Percentiles rank a stretch among this genome's conserved stretches.
These are phyloP conservation scores for Drosophila bunnanda DNA, from an alignment of 2,888 invertebrate genomes.

Conservation along the genomic window DNA sequence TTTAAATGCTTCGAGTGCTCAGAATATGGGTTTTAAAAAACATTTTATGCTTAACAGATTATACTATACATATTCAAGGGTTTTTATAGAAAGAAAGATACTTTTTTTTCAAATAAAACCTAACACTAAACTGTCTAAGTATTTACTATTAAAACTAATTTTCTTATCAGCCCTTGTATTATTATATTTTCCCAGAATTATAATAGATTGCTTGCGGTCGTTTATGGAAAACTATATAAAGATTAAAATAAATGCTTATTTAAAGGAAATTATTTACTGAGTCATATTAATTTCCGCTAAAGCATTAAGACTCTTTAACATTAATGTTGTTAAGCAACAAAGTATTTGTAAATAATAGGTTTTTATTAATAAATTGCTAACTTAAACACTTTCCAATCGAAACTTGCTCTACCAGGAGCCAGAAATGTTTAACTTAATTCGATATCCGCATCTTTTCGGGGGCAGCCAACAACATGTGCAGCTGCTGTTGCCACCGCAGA, in stretches of 20 bases:
- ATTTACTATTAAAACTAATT: neutral
- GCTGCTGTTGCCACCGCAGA: slow-evolving; percentile 17
- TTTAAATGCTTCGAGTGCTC: neutral
- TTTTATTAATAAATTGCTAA: neutral
- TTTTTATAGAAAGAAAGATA: neutral
- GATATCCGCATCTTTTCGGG: slow-evolving; percentile 22
- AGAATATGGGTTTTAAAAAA: neutral
- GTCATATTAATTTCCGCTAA: neutral
- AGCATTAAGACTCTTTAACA: too few species aligned
- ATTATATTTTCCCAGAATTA: neutral
- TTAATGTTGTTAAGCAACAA: neutral
- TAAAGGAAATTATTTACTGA: neutral
- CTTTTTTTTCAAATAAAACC: neutral
- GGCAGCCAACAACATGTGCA: slow-evolving; percentile 14
- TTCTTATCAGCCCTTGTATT: neutral
- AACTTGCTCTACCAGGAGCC: slow-evolving; percentile 20
- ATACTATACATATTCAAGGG: neutral
- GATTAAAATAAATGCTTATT: too few species aligned
- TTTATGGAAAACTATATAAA: too few species aligned
- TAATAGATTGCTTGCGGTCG: neutral
- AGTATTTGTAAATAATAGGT: neutral
- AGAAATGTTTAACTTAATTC: slow-evolving; percentile 24
- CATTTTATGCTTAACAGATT: slow-evolving; percentile 1
- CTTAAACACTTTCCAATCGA: slow-evolving; percentile 9
- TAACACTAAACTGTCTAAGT: neutral